A percentile compares a stretch with the other conserved stretches of the same genome.
phyloP scores from a whole-genome alignment of 2,888 invertebrate species.

The Volucella inanis region DNA sequence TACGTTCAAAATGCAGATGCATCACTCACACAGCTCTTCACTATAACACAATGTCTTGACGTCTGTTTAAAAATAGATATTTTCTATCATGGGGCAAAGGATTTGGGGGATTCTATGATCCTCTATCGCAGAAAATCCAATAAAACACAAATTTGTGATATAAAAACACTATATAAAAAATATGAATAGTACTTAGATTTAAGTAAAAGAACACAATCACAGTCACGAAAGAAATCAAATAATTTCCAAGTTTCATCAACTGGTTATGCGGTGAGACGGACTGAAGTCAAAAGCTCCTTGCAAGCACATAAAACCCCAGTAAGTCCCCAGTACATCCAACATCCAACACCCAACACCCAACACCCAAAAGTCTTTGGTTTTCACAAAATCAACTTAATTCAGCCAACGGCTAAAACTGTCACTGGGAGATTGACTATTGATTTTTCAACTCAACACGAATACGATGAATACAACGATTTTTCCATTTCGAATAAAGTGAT shows the following conservation, averaged over 20 bases:
- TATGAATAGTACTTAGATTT: neutral
- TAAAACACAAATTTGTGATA: neutral
- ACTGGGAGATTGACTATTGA: constrained; percentile 57
- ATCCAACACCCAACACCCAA: constrained; percentile 10
- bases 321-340: no score
- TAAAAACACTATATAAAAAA: constrained; percentile 3
- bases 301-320: constrained; percentile 35
- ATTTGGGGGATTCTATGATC: constrained; percentile 13
- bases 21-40: constrained; percentile 84
- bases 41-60: constrained; percentile 12
- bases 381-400: constrained; percentile 43
- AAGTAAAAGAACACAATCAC: constrained; percentile 6
- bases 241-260: constrained; percentile 63
- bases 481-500: neutral
- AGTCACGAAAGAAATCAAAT: neutral
- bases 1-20: constrained; percentile 98
- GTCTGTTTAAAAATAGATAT: constrained; percentile 23
- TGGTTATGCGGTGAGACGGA: constrained; percentile 59
- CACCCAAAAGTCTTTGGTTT: constrained; percentile 65
- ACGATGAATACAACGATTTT: constrained; percentile 5
- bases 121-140: constrained; percentile 6
- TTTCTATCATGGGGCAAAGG: constrained; percentile 41
- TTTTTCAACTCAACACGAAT: constrained; percentile 52
- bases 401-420: constrained; percentile 40
- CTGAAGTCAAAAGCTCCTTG: constrained; percentile 51